A percentile compares a stretch with the other conserved stretches of the same genome.
phyloP scores from a whole-genome alignment of 2,888 invertebrate species.

The Tetanocera ferruginea region DNA sequence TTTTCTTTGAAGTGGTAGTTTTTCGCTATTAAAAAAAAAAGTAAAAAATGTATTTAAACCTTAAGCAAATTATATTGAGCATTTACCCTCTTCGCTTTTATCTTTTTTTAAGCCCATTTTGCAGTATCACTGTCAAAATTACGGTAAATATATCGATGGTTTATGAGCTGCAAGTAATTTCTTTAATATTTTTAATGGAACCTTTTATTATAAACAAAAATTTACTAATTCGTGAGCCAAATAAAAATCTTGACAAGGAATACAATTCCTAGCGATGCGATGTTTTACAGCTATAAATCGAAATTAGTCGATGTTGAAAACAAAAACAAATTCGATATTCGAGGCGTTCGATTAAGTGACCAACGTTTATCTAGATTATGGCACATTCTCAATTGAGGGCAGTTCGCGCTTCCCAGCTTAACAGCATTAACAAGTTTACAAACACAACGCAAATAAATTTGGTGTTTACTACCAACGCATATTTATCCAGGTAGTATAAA shows the following conservation, averaged over 20 bases:
- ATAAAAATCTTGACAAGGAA: conserved; percentile 4
- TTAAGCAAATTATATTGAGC: not conserved
- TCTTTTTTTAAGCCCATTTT: conserved; percentile 4
- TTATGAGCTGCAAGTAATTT: not conserved
- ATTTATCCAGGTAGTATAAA: too few species aligned
- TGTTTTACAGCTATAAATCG: not conserved
- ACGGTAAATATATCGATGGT: not conserved
- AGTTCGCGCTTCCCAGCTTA: too few species aligned
- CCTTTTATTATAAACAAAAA: conserved; percentile 10
- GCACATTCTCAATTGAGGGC: too few species aligned
- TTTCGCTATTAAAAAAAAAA: conserved; percentile 4
- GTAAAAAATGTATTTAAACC: not conserved
- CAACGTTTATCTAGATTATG: too few species aligned
- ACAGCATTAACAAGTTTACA: too few species aligned
- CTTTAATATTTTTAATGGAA: not conserved
- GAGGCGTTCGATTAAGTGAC: too few species aligned
- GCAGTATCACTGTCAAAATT: not conserved
- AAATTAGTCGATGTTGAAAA: too few species aligned
- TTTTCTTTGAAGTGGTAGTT: conserved; percentile 14
- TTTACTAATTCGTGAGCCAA: conserved; percentile 4
- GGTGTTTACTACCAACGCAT: too few species aligned
- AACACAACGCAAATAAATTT: too few species aligned
- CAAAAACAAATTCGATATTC: too few species aligned
- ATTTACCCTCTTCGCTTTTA: not conserved
- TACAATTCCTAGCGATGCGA: not conserved